A percentile compares a stretch with the other conserved stretches of the same genome.
Evolutionary conservation across 2,797 vertebrate species (phyloP).

Genomic region (Pitangus sulphuratus): DNA sequence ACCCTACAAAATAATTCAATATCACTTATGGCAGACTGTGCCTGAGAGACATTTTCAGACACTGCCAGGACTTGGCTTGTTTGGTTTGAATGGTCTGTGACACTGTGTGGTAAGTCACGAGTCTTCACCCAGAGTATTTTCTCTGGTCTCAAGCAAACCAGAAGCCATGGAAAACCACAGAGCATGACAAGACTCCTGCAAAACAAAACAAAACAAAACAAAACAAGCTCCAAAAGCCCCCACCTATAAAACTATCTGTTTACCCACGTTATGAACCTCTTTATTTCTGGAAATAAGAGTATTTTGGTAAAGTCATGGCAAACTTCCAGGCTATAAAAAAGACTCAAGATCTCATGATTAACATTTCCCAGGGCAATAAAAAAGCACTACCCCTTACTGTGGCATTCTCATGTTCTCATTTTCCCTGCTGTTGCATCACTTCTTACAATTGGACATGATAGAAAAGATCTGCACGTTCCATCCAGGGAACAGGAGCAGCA

Average conservation of each 20-base stretch:
- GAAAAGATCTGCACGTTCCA: not conserved
- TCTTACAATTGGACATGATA: not conserved
- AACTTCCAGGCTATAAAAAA: not conserved
- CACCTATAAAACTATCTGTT: not conserved
- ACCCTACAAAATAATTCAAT: not conserved
- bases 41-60: not conserved
- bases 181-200: not conserved
- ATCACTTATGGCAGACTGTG: not conserved
- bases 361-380: not conserved
- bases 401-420: not conserved
- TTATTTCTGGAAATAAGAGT: constrained; percentile 2
- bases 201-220: not conserved
- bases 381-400: not conserved
- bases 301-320: constrained; percentile 8
- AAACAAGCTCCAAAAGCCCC: not conserved
- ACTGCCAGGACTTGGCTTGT: not conserved
- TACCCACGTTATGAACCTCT: not conserved
- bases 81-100: not conserved
- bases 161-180: constrained; percentile 1
- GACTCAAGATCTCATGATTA: not conserved
- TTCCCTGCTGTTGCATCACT: not conserved
- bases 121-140: not conserved
- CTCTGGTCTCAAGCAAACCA: not conserved
- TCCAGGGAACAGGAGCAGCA: not conserved
- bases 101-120: not conserved